These are phyloP conservation scores for Mus spretus DNA, from an alignment of 2,797 vertebrate genomes.

Conservation along the genomic window DNA sequence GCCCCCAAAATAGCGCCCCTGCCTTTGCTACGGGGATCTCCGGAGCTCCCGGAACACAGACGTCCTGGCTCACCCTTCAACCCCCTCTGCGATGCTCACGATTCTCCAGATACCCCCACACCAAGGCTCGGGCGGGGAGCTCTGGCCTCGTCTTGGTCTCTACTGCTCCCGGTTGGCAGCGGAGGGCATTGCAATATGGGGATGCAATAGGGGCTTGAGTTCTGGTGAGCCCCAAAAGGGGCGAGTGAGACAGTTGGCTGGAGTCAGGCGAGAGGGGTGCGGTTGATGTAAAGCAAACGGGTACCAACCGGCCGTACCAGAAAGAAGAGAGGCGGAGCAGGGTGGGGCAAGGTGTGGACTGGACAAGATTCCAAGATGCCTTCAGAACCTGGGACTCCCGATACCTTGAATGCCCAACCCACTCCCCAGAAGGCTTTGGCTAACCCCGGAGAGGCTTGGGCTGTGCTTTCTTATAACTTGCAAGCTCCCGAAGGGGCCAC, in stretches of 20 bases:
- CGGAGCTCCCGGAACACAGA: constrained; percentile 59
- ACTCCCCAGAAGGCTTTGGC: not conserved
- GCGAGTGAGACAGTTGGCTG: not conserved
- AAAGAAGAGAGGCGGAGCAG: not conserved
- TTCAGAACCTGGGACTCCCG: not conserved
- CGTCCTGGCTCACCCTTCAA: constrained; percentile 54
- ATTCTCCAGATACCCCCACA: not conserved
- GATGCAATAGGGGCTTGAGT: not conserved
- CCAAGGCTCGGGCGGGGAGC: constrained; percentile 49
- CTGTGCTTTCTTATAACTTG: constrained; percentile 41
- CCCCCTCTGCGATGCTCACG: not conserved
- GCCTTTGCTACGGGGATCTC: constrained; percentile 68
- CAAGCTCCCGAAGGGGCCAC: constrained; percentile 20
- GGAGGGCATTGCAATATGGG: constrained; percentile 22
- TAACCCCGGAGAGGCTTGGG: constrained; percentile 18
- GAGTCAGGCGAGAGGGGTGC: not conserved
- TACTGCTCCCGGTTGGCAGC: constrained; percentile 75
- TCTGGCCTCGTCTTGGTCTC: constrained; percentile 70
- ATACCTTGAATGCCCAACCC: constrained; percentile 53
- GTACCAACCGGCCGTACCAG: not conserved
- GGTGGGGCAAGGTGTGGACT: constrained; percentile 10
- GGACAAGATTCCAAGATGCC: constrained; percentile 51
- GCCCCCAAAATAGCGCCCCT: constrained; percentile 82
- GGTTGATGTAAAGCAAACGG: not conserved
- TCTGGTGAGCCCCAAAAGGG: not conserved